phyloP scores from a whole-genome alignment of 2,797 vertebrate species.

The Tamandua tetradactyla region DNA sequence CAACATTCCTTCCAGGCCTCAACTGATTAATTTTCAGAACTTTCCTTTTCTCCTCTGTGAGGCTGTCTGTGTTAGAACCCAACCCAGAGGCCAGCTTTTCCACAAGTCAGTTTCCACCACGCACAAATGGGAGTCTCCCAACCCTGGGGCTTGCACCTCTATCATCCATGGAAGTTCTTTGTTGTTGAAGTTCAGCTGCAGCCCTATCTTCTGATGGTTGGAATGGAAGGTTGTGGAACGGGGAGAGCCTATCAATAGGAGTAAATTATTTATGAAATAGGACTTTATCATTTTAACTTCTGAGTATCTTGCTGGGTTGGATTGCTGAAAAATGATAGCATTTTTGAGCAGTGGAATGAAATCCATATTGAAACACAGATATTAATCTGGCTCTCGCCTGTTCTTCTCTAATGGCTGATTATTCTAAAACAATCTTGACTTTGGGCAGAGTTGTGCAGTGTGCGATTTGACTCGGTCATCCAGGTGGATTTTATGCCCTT shows the following conservation, averaged over 20 bases:
- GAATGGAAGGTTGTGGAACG: background rate
- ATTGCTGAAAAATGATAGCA: background rate
- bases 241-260: slow-evolving; percentile 33
- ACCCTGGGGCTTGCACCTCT: slow-evolving; percentile 19
- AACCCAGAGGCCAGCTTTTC: background rate
- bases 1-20: background rate
- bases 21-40: background rate
- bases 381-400: background rate
- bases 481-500: background rate
- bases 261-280: background rate
- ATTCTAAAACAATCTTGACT: background rate
- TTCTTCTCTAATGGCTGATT: background rate
- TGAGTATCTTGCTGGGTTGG: background rate
- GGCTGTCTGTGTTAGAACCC: background rate
- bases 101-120: slow-evolving; percentile 51
- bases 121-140: slow-evolving; percentile 50
- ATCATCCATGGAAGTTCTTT: background rate
- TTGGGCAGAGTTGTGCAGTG: background rate
- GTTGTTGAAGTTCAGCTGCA: slow-evolving; percentile 1
- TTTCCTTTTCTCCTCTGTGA: background rate
- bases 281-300: slow-evolving; percentile 42
- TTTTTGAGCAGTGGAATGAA: background rate
- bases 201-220: slow-evolving; percentile 33
- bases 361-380: background rate
- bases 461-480: background rate